phyloP scores from a whole-genome alignment of 2,888 invertebrate genomes.

The Abscondita cerata region DNA sequence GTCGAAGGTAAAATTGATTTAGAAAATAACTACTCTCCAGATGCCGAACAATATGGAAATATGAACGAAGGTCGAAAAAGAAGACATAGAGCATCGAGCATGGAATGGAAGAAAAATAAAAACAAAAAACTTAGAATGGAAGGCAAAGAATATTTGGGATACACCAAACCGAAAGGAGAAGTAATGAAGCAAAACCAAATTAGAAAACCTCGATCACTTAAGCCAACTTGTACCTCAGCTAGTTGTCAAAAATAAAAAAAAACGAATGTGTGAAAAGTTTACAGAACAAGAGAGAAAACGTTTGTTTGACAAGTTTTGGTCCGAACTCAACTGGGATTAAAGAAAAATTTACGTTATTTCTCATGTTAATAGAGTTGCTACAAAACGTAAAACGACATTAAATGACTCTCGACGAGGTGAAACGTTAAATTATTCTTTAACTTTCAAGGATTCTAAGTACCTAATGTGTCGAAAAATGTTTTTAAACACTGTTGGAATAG shows the following conservation, averaged over 20 bases:
- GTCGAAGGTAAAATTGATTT: background rate
- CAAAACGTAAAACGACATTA: background rate
- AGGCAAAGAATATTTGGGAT: slow-evolving; percentile 3
- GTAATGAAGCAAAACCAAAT: slow-evolving; percentile 4
- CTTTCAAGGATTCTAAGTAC: background rate
- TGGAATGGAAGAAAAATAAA: background rate
- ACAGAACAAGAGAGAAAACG: background rate
- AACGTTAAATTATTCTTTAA: background rate
- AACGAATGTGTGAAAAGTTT: slow-evolving; percentile 1
- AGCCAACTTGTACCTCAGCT: background rate
- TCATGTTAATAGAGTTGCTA: slow-evolving; percentile 1
- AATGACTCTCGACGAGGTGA: background rate
- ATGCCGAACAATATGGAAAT: background rate
- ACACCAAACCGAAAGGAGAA: background rate
- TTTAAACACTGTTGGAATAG: background rate
- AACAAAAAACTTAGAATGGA: slow-evolving; percentile 6
- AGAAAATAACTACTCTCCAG: background rate
- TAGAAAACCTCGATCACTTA: background rate
- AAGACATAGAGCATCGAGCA: too few relatives aligned
- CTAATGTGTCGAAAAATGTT: background rate
- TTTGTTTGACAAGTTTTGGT: background rate
- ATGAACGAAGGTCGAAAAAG: too few relatives aligned
- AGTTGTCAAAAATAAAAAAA: background rate
- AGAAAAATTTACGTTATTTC: slow-evolving; percentile 1
- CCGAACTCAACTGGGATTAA: slow-evolving; percentile 1